Percentiles rank a stretch among this genome's conserved stretches.
phyloP scores from a whole-genome alignment of 1,140 invertebrate species.

The Metopolophium dirhodum region DNA sequence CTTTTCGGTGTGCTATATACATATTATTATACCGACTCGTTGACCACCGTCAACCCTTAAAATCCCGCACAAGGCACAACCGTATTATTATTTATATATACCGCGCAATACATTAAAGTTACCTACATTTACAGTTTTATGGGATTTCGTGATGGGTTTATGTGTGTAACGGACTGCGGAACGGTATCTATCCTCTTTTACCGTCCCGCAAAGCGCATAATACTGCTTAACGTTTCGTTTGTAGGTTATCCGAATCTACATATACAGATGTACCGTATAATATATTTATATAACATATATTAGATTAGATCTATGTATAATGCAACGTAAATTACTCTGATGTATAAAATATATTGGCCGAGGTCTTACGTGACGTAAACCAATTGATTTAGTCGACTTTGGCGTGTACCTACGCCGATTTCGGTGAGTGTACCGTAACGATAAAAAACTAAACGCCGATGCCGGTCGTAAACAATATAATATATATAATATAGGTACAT shows the following conservation, averaged over 20 bases:
- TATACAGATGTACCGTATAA: neutral
- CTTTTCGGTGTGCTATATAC: neutral
- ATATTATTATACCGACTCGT: neutral
- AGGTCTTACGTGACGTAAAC: neutral
- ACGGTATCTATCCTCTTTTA: neutral
- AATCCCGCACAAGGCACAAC: neutral
- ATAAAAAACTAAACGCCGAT: no score
- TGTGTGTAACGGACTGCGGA: neutral
- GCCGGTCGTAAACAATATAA: no score
- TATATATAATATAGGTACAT: no score
- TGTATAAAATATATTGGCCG: neutral
- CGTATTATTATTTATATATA: conserved; percentile 5
- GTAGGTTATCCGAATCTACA: neutral
- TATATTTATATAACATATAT: neutral
- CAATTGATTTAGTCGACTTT: neutral
- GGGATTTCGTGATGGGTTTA: neutral
- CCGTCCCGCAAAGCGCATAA: neutral
- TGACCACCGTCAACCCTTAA: neutral
- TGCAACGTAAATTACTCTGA: neutral
- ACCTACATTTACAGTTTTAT: conserved; percentile 1
- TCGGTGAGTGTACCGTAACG: no score
- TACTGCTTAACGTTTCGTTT: neutral
- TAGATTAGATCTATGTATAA: neutral
- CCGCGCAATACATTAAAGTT: neutral
- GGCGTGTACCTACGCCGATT: no score